A percentile compares a stretch with the other conserved stretches of the same genome.
phyloP scores from a whole-genome alignment of 2,113 vertebrate species.

The Piliocolobus tephrosceles region DNA sequence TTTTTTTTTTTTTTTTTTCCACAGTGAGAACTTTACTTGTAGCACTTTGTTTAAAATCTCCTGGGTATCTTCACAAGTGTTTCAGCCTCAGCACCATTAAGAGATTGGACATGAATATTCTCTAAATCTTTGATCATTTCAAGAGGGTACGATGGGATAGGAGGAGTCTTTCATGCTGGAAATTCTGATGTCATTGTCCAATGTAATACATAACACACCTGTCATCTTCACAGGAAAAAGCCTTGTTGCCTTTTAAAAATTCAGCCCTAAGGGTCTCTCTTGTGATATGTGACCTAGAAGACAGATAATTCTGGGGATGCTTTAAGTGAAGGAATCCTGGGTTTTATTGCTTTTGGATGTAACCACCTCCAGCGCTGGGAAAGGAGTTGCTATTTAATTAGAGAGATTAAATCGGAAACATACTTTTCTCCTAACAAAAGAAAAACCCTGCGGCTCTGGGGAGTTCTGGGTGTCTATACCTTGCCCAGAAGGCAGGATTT shows the following conservation, averaged over 20 bases:
- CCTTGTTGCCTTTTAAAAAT: slow-evolving; percentile 75
- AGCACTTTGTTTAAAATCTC: slow-evolving; percentile 64
- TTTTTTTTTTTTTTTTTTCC: slow-evolving; percentile 53
- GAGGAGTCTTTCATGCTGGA: slow-evolving; percentile 76
- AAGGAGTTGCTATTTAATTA: slow-evolving; percentile 69
- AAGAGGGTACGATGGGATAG: slow-evolving; percentile 61
- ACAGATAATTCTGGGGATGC: slow-evolving; percentile 67
- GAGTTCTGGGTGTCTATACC: slow-evolving; percentile 62
- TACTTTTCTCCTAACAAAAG: slow-evolving; percentile 56
- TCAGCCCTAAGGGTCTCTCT: slow-evolving; percentile 77
- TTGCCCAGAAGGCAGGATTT: slow-evolving; percentile 66
- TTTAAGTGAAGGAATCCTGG: slow-evolving; percentile 73
- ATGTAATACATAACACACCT: slow-evolving; percentile 76
- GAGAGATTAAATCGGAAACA: slow-evolving; percentile 58
- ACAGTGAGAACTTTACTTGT: slow-evolving; percentile 10
- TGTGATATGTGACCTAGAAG: slow-evolving; percentile 76
- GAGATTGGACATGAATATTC: slow-evolving; percentile 62
- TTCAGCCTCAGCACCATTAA: slow-evolving; percentile 75
- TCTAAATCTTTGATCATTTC: slow-evolving; percentile 75
- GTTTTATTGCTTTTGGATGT: slow-evolving; percentile 68
- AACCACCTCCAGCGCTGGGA: slow-evolving; percentile 57
- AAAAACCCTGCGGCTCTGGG: neutral
- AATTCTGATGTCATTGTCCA: slow-evolving; percentile 82
- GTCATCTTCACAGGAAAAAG: slow-evolving; percentile 80
- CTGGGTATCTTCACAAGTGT: slow-evolving; percentile 61